Evolutionary conservation across 2,888 invertebrate species (phyloP).

Genomic region (Ypsolopha sequella): DNA sequence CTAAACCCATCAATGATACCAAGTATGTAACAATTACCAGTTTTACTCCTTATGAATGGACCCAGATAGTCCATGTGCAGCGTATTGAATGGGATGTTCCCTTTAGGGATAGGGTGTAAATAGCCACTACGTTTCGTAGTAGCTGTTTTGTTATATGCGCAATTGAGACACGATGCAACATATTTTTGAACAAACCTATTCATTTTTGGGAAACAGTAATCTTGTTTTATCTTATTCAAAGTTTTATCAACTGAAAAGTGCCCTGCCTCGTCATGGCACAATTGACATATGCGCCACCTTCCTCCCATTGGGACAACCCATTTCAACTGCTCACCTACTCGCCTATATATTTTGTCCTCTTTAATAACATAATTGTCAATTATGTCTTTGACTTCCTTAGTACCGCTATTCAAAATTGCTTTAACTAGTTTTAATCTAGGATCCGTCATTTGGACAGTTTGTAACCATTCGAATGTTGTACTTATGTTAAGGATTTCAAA

Average conservation of each 20-base stretch:
- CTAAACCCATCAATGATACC: conserved; percentile 11
- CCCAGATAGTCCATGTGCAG: conserved; percentile 11
- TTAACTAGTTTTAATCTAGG: conserved; percentile 1
- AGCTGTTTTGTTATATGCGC: conserved; percentile 11
- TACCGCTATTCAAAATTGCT: not conserved
- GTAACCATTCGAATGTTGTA: conserved; percentile 13
- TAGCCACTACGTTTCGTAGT: not conserved
- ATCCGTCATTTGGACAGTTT: conserved; percentile 13
- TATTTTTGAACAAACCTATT: conserved; percentile 11
- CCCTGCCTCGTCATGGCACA: conserved; percentile 10
- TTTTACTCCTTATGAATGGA: conserved; percentile 10
- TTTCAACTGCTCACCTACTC: conserved; percentile 9
- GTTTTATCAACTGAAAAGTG: conserved; percentile 11
- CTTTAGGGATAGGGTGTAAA: conserved; percentile 10
- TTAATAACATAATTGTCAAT: not conserved
- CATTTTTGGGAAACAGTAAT: conserved; percentile 12
- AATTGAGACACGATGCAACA: conserved; percentile 14
- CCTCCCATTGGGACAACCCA: conserved; percentile 18
- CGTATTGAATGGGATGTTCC: conserved; percentile 4
- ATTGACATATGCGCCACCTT: conserved; percentile 14
- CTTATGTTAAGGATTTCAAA: not conserved
- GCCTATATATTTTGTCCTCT: conserved; percentile 2
- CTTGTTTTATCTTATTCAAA: conserved; percentile 7
- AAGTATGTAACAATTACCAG: conserved; percentile 12
- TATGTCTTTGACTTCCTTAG: not conserved